Evolutionary conservation across 2,888 invertebrate species (phyloP).

Genomic region (Cartodere bifasciata): DNA sequence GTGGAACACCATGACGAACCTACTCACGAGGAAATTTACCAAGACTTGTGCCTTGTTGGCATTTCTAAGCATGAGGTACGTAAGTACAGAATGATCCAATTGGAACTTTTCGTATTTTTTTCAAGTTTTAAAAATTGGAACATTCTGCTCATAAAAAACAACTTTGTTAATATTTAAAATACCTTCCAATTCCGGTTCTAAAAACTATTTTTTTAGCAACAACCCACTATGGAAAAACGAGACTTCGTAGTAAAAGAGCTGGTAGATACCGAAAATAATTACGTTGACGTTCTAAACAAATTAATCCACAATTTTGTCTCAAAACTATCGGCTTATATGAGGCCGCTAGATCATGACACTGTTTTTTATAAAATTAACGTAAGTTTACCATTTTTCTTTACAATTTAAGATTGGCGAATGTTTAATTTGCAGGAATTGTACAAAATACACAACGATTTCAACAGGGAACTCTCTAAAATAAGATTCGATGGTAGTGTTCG

Average conservation of each 20-base stretch:
- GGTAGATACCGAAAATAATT: conserved; percentile 94
- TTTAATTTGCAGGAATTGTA: conserved; percentile 53
- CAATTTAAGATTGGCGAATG: not conserved
- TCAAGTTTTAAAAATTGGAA: no score
- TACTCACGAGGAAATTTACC: conserved; percentile 87
- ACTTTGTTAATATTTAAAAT: conserved; percentile 4
- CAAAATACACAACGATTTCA: conserved; percentile 75
- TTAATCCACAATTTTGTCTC: conserved; percentile 71
- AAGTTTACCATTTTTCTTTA: conserved; percentile 22
- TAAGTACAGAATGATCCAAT: conserved; percentile 6
- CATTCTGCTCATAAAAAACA: no score
- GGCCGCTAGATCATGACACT: conserved; percentile 58
- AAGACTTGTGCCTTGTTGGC: conserved; percentile 58
- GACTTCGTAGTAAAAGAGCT: conserved; percentile 90
- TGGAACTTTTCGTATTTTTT: no score
- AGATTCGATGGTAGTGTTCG: conserved; percentile 46
- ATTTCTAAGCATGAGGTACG: conserved; percentile 12
- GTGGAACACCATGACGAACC: conserved; percentile 27
- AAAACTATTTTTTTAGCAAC: conserved; percentile 22
- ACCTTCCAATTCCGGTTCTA: not conserved
- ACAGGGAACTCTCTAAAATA: conserved; percentile 66
- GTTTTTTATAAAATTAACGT: conserved; percentile 90
- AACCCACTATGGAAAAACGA: conserved; percentile 57
- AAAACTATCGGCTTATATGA: conserved; percentile 44
- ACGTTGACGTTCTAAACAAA: conserved; percentile 84